Base-by-base conservation (phyloP, 2,888 invertebrate genomes). In the Bedellia somnulentella region DNA sequence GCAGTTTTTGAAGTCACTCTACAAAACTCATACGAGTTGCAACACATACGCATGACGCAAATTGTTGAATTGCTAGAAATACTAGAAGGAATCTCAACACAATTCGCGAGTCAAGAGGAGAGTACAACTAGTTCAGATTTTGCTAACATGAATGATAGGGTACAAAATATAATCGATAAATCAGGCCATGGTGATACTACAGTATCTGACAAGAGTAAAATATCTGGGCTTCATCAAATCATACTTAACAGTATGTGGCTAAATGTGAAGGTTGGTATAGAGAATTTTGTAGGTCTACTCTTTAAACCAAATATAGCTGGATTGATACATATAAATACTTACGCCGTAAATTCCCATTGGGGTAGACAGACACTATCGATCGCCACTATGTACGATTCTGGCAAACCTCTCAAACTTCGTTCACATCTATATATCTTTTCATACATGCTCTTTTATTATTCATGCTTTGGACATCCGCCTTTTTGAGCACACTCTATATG, bases 161-260 rank as follows among this genome's bases (percentile, higher is more conserved):
- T 91, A 30, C 78, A 84, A 39, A 57, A 76, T 33, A 61, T 83
- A 24, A 80, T 88, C 24, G 47, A 46, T 29, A 54, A 61, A 29
- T 80, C 80, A 32, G 52, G 47, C 5, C 48, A 50, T 33, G 39
- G 43, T 24, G 32, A 32, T 1, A 33, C 33, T 12, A 52, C 54
- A 42, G 46, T 54, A 29, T 46, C 46, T 29, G 67, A 78, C 42
- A 50, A 61, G 18, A 61, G 61, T 11, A 64, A 57, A 50, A 64
- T 82, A 42, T 79, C 81, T 11, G 78, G 79, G 8, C 71, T 82
- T 24, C 80, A 86, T 44, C 86, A 87, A 61, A 78, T 83, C 39
- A 70, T 89, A 32, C 61, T 87, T 8, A 83, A 86, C 43, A 86
- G 86, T 45, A 81, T 89, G 45, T 90, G 89, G 89, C 75, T 87